Evolutionary conservation across 1,140 invertebrate genomes (phyloP).

Genomic region (Whitmania pigra): DNA sequence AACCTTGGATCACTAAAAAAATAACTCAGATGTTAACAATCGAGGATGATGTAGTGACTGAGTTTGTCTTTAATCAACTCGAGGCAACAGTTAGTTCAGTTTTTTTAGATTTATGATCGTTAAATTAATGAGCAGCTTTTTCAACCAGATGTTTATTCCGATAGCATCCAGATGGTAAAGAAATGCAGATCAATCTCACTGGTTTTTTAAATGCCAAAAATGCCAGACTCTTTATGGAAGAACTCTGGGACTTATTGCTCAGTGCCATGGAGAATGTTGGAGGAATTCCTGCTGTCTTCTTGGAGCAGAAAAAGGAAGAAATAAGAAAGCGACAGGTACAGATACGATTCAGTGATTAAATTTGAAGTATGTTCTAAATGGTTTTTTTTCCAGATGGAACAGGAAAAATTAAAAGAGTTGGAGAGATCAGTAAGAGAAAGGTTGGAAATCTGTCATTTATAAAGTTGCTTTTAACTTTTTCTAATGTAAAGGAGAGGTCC

Average conservation of each 20-base stretch:
- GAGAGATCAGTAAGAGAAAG: too few relatives aligned
- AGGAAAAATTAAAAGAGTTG: too few relatives aligned
- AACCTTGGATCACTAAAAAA: slow-evolving; percentile 95
- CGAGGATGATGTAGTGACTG: slow-evolving; percentile 94
- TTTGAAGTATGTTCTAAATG: too few relatives aligned
- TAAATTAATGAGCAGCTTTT: slow-evolving; percentile 3
- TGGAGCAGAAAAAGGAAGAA: slow-evolving; percentile 92
- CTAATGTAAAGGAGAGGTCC: too few relatives aligned
- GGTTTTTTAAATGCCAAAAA: slow-evolving; percentile 97
- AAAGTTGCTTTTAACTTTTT: too few relatives aligned
- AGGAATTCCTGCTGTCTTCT: slow-evolving; percentile 80
- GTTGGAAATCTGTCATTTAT: too few relatives aligned
- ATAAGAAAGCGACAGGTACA: slow-evolving; percentile 51
- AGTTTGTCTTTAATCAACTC: slow-evolving; percentile 96
- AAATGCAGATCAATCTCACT: slow-evolving; percentile 98
- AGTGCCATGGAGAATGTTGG: slow-evolving; percentile 86
- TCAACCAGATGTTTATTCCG: slow-evolving; percentile 20
- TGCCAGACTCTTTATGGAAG: slow-evolving; percentile 88
- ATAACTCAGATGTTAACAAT: slow-evolving; percentile 78
- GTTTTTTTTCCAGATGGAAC: too few relatives aligned
- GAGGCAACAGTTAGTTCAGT: slow-evolving; percentile 50
- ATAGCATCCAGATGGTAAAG: slow-evolving; percentile 77
- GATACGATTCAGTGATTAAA: not conserved
- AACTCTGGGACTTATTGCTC: slow-evolving; percentile 84
- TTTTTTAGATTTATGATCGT: slow-evolving; percentile 3